These are phyloP conservation scores for Phrynosoma platyrhinos DNA, from an alignment of 2,113 vertebrate genomes.

Conservation along the genomic window DNA sequence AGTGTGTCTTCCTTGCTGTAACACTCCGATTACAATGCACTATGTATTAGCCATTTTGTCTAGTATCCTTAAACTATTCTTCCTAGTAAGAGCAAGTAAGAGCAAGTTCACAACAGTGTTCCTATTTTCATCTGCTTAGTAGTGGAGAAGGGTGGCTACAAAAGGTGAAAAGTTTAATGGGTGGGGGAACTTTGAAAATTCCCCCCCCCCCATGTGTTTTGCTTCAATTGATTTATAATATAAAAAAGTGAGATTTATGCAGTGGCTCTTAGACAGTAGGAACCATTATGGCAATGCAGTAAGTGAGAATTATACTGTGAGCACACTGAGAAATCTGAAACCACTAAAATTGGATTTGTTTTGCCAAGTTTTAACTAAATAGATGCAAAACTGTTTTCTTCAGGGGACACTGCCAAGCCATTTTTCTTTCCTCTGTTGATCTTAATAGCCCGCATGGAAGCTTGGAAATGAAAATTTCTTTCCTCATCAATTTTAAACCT, in stretches of 20 bases:
- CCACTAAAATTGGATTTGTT: slow-evolving; percentile 51
- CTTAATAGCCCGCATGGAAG: slow-evolving; percentile 69
- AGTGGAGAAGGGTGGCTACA: background rate
- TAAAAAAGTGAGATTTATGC: slow-evolving; percentile 41
- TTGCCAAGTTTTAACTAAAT: slow-evolving; percentile 73
- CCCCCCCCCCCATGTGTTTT: background rate
- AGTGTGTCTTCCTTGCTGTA: too few species aligned
- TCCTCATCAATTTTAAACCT: slow-evolving; percentile 64
- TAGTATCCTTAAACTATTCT: too few species aligned
- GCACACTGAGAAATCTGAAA: slow-evolving; percentile 61
- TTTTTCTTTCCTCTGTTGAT: slow-evolving; percentile 75
- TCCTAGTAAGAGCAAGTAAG: too few species aligned
- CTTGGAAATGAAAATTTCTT: slow-evolving; percentile 69
- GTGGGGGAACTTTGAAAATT: background rate
- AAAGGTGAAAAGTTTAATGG: slow-evolving; percentile 39
- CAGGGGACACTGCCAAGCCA: slow-evolving; percentile 70
- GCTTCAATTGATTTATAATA: slow-evolving; percentile 54
- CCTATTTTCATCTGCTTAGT: background rate
- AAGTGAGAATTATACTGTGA: slow-evolving; percentile 52
- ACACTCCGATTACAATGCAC: too few species aligned
- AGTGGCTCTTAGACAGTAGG: slow-evolving; percentile 14
- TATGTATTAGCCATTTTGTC: too few species aligned
- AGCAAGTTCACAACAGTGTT: background rate
- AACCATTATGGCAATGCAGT: slow-evolving; percentile 40
- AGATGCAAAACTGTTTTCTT: slow-evolving; percentile 65